These are phyloP conservation scores for Potorous gilbertii DNA, from an alignment of 2,797 vertebrate genomes.

Conservation along the genomic window DNA sequence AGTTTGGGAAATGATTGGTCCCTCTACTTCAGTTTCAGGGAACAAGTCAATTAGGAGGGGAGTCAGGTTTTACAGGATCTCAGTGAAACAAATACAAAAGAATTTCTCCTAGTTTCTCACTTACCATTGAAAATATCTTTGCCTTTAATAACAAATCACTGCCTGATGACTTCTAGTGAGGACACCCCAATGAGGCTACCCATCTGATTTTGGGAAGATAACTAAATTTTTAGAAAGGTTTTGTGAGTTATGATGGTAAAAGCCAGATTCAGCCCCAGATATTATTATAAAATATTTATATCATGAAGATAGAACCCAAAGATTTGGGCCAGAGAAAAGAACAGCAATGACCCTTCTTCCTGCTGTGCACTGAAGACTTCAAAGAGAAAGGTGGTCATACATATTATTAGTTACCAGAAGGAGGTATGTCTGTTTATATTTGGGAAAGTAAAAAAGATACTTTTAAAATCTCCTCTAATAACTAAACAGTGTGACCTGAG, in stretches of 20 bases:
- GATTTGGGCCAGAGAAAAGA: neutral
- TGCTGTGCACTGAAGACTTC: neutral
- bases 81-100: neutral
- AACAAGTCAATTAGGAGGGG: neutral
- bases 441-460: neutral
- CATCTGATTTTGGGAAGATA: no score
- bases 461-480: neutral
- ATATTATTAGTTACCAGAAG: neutral
- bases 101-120: neutral
- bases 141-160: no score
- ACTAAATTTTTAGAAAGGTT: no score
- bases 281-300: neutral
- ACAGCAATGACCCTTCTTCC: neutral
- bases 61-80: neutral
- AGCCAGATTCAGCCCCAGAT: neutral
- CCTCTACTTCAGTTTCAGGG: neutral
- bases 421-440: neutral
- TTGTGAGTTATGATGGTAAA: neutral
- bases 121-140: neutral
- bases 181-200: no score
- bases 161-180: no score
- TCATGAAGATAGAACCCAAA: neutral
- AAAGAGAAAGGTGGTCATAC: neutral
- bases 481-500: neutral
- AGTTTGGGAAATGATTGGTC: neutral